Base-by-base conservation (phyloP, 2,113 vertebrate genomes). In the Nerophis lumbriciformis region DNA sequence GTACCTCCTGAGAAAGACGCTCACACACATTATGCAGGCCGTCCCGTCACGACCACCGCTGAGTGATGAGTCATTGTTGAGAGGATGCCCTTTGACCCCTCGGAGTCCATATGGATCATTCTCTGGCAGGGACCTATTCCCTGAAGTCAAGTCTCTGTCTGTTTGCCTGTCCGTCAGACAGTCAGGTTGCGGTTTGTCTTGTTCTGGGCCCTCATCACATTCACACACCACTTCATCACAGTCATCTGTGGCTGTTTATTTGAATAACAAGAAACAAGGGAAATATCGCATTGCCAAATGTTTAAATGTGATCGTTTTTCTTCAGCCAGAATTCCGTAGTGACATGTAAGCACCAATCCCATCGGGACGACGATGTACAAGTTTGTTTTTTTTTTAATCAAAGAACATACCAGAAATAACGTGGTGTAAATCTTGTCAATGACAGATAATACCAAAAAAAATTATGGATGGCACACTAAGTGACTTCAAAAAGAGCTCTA, bases 61-160 rank as follows among this genome's bases (percentile, higher is more conserved):
- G 87, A 88, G 82, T 85, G 84, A 88, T 86, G 85, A 88, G 70
- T 85, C 81, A 88, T 87, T 86, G 84, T 69, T 63, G 76, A 74
- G 69, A 79, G 72, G 67, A 53, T 80, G 80, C 73, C 82, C 87
- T 86, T 77, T 55, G 69, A 83, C 79, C 80, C 76, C 65, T 61
- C 69, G 58, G 66, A 68, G 81, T 85, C 83, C 84, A 83, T 85
- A 85, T 88, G 75, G 78, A 83, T 87, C 78, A 77, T 69, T 84
- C 83, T 82, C 71, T 85, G 87, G 83, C 82, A 83, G 78, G 77
- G 77, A 78, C 72, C 78, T 83, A 81, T 85, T 87, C 84, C 84
- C 83, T 73, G 59, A 78, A 85, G 85, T 85, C 85, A 85, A 84
- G 79, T 85, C 82, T 65, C 77, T 78, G 83, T 85, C 83, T 77